Conservation (phyloP, 92 coral and sea anemone genomes). For the Parazoanthus darwini region DNA sequence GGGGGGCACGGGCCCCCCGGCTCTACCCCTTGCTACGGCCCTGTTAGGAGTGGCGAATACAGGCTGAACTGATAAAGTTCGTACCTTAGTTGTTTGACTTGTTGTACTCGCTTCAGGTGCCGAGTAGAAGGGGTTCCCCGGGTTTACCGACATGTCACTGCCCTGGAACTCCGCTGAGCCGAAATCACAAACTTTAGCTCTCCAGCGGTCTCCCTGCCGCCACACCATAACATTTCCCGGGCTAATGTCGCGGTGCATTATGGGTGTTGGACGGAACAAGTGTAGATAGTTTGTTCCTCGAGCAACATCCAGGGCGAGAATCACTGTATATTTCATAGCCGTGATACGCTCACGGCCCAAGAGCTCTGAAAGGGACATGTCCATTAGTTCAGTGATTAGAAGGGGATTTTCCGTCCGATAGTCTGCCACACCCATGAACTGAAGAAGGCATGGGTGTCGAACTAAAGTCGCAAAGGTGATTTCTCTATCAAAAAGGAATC, state of each 20-base stretch:
- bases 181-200: constrained; percentile 90
- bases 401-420: constrained; percentile 67
- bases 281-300: constrained; percentile 80
- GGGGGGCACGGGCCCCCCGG: too few relatives aligned
- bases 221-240: constrained; percentile 90
- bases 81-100: constrained; percentile 76
- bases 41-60: too few relatives aligned
- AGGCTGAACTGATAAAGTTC: background rate
- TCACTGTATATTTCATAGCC: constrained; percentile 60
- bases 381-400: constrained; percentile 78
- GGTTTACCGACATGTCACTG: constrained; percentile 74
- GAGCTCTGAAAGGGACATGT: constrained; percentile 74
- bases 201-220: constrained; percentile 85
- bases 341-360: constrained; percentile 54
- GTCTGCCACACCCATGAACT: constrained; percentile 79
- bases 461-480: constrained; percentile 76
- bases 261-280: constrained; percentile 81
- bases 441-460: constrained; percentile 82
- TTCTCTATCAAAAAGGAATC: constrained; percentile 72
- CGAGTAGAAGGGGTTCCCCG: constrained; percentile 86
- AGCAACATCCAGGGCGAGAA: constrained; percentile 78
- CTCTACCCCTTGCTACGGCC: too few relatives aligned
- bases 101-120: constrained; percentile 85
- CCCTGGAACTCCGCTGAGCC: constrained; percentile 93
- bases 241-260: constrained; percentile 89